phyloP scores from a whole-genome alignment of 2,113 vertebrate genomes.

The Cynopterus brachyotis region DNA sequence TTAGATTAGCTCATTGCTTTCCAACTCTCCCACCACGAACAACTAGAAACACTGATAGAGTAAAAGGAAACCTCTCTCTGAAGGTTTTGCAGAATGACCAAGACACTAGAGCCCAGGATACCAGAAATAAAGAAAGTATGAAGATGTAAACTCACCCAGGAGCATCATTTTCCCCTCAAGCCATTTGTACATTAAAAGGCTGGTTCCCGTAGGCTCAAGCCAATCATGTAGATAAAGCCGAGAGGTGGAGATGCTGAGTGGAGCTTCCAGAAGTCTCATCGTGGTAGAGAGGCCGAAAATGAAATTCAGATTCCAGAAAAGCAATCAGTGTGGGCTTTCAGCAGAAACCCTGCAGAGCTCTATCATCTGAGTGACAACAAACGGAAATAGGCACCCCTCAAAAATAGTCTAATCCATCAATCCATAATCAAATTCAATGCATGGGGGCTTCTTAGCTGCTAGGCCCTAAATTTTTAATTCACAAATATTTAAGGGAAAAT shows the following conservation, averaged over 20 bases:
- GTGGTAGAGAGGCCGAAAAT: background rate
- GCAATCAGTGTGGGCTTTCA: background rate
- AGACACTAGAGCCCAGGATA: background rate
- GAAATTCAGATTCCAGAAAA: background rate
- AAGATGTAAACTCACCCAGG: background rate
- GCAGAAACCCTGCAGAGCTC: background rate
- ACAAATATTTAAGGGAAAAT: background rate
- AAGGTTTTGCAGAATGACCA: background rate
- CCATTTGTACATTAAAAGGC: background rate
- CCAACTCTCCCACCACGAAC: background rate
- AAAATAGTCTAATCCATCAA: background rate
- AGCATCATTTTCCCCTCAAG: background rate
- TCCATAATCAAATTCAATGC: background rate
- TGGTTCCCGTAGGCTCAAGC: background rate
- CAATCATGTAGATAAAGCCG: background rate
- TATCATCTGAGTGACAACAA: background rate
- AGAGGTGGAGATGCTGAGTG: background rate
- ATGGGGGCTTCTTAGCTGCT: background rate
- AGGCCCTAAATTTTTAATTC: background rate
- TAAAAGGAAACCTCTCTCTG: background rate
- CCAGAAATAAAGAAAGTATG: background rate
- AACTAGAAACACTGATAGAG: background rate
- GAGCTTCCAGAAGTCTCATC: background rate
- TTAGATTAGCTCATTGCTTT: background rate
- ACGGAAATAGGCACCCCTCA: background rate